These are phyloP conservation scores for Heterodera schachtii DNA, from an alignment of 1,140 invertebrate genomes.

Conservation along the genomic window DNA sequence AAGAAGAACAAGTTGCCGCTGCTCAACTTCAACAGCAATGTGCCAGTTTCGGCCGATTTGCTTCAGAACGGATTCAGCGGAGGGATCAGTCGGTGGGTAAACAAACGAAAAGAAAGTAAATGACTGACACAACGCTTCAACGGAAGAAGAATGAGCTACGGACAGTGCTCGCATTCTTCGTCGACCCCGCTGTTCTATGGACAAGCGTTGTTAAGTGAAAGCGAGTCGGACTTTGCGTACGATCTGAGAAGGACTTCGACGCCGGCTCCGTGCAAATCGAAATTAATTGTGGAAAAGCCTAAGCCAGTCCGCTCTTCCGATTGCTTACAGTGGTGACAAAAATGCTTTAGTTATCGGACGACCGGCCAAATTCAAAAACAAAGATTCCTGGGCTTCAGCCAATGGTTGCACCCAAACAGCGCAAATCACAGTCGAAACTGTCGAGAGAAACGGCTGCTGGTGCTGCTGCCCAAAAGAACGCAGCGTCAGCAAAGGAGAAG, in stretches of 20 bases:
- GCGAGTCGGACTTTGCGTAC: neutral
- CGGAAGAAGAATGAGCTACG: neutral
- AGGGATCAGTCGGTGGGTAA: neutral
- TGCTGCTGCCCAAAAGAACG: neutral
- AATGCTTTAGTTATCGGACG: neutral
- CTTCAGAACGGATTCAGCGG: slow-evolving; percentile 2
- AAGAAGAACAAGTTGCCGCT: slow-evolving; percentile 20
- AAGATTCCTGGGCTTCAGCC: neutral
- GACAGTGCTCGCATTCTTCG: neutral
- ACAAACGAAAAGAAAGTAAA: neutral
- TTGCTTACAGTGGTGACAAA: neutral
- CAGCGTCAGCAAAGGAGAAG: neutral
- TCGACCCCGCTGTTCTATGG: neutral
- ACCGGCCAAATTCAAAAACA: neutral
- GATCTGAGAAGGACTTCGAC: neutral
- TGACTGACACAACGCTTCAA: too few relatives aligned
- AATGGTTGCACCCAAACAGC: neutral
- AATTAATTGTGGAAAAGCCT: slow-evolving; percentile 6
- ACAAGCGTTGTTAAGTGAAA: neutral
- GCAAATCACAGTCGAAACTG: neutral
- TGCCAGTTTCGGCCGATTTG: slow-evolving; percentile 14
- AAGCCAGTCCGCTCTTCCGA: neutral
- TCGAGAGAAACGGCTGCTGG: neutral
- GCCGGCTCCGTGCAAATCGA: neutral
- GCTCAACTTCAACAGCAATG: slow-evolving; percentile 19